Conservation (phyloP, 2,113 vertebrate genomes). For the Epinephelus cyanopodus region DNA sequence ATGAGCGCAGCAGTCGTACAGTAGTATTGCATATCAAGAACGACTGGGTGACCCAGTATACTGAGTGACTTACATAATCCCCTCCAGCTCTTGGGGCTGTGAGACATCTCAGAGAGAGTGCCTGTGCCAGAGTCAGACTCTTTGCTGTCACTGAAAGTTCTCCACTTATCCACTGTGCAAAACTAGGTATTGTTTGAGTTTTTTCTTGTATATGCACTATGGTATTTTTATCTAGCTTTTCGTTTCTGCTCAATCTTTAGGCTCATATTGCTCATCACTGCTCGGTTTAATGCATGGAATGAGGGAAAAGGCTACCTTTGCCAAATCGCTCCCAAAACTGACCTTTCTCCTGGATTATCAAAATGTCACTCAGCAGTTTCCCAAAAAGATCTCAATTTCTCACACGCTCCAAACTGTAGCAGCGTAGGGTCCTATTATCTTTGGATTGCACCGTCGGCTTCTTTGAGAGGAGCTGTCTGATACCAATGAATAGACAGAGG, state of each 20-base stretch:
- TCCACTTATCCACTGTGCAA: slow-evolving; percentile 20
- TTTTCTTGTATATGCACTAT: not conserved
- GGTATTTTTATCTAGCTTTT: not conserved
- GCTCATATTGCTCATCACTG: not conserved
- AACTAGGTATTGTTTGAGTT: slow-evolving; percentile 17
- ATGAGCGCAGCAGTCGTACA: slow-evolving; percentile 5
- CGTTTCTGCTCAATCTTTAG: not conserved
- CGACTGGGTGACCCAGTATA: slow-evolving; percentile 78
- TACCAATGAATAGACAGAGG: slow-evolving; percentile 8
- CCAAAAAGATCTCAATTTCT: slow-evolving; percentile 49
- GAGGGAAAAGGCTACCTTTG: slow-evolving; percentile 20
- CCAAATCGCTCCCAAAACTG: slow-evolving; percentile 21
- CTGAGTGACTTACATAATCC: slow-evolving; percentile 78
- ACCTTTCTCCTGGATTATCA: slow-evolving; percentile 65
- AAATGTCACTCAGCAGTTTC: slow-evolving; percentile 60
- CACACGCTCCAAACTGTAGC: slow-evolving; percentile 27
- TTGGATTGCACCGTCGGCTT: slow-evolving; percentile 30
- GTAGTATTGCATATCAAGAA: slow-evolving; percentile 64
- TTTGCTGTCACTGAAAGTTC: slow-evolving; percentile 59
- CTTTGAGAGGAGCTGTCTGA: slow-evolving; percentile 49
- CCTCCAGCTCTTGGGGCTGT: slow-evolving; percentile 58
- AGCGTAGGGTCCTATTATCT: slow-evolving; percentile 38
- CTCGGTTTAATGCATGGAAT: slow-evolving; percentile 7
- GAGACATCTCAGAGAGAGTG: slow-evolving; percentile 70
- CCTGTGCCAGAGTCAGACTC: slow-evolving; percentile 57